Evolutionary conservation across 1,140 invertebrate genomes (phyloP), one percentile per base, ranked within the genome.

Genomic region (Platyura marginata): DNA sequence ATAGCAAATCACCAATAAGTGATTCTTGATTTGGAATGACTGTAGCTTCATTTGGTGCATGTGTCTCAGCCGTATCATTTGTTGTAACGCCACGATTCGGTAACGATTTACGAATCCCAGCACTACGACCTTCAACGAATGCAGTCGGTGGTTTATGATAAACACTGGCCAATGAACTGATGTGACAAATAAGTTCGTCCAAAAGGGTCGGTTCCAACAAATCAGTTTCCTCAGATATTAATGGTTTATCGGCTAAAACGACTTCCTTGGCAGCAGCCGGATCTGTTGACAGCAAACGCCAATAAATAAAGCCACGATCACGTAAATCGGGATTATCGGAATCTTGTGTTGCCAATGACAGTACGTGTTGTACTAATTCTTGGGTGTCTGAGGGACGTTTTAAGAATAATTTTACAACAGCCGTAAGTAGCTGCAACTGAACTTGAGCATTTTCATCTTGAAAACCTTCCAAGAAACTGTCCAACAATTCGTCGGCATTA

Each of bases 381-480:
- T 99, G 95, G 1, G 95, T 98, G 59, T 98, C 93, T 0, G 91
- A 89, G 0, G 96, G 96, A 40, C 94, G 72, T 63, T 98, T 98
- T 42, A 99, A 67, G 66, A 99, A 99, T 37, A 99, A 65, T 62
- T 99, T 99, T 1, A 99, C 96, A 47, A 99, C 96, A 1, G 94
- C 93, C 2, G 95, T 98, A 13, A 98, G 67, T 40, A 98, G 63
- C 56, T 98, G 94, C 19, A 98, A 66, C 63, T 98, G 94, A 4
- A 98, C 95, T 71, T 98, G 94, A 22, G 93, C 91, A 57, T 98
- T 98, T 61, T 99, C 96, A 70, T 98, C 96, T 51, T 96, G 90
- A 66, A 99, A 99, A n/a, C 94, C 94, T 69, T 99, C 95, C 2
- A 99, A 68, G 67, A 99, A 99, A 52, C 89, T 94, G 59, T 98